These are phyloP conservation scores for Lasioglossum leucozonium DNA, from an alignment of 2,888 invertebrate genomes.

Conservation along the genomic window DNA sequence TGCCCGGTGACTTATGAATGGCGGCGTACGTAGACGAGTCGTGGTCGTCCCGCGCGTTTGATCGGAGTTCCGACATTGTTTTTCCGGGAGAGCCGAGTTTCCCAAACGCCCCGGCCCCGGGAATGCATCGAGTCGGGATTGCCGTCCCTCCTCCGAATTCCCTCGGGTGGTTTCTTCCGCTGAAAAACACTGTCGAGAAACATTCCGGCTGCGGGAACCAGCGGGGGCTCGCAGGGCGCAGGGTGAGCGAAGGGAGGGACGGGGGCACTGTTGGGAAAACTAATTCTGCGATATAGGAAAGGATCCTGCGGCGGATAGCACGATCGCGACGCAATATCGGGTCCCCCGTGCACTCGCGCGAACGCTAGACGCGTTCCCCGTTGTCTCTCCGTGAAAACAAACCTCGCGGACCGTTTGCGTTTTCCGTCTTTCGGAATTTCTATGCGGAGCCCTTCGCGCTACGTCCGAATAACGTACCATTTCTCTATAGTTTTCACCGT, in stretches of 20 bases:
- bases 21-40: constrained; percentile 1
- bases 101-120: constrained; percentile 18
- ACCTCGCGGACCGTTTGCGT: not conserved
- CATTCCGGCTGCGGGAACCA: constrained; percentile 10
- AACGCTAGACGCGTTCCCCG: constrained; percentile 24
- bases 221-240: not conserved
- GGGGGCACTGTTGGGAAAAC: constrained; percentile 47
- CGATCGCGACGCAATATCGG: constrained; percentile 44
- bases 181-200: constrained; percentile 51
- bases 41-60: constrained; percentile 50
- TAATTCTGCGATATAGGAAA: constrained; percentile 37
- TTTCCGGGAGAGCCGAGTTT: constrained; percentile 40
- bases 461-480: not conserved
- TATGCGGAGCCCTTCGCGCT: not conserved
- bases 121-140: constrained; percentile 38
- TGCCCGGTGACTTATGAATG: constrained; percentile 11
- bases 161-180: constrained; percentile 47
- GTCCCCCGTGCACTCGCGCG: constrained; percentile 6
- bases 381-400: constrained; percentile 22
- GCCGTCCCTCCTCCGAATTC: constrained; percentile 35
- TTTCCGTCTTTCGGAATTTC: not conserved
- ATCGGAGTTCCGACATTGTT: constrained; percentile 50
- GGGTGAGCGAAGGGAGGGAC: no score
- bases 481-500: not conserved
- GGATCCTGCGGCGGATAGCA: constrained; percentile 32